Conservation (phyloP, 2,888 invertebrate genomes). For the Cynaeus angustus region DNA sequence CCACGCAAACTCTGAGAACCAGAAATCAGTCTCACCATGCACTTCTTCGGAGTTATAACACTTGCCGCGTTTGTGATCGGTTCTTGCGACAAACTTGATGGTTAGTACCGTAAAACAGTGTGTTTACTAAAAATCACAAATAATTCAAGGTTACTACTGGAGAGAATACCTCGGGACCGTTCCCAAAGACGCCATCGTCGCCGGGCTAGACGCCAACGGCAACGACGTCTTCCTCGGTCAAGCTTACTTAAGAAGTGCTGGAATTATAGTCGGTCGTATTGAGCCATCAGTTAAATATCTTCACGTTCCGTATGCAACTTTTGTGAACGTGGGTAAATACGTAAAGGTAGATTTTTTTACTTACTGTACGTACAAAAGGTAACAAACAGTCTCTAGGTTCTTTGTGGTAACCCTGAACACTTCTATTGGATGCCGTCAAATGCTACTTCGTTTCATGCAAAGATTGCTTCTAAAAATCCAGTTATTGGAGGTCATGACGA, state of each 20-base stretch:
- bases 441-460: neutral
- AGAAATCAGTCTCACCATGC: too few species aligned
- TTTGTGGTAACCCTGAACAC: neutral
- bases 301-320: neutral
- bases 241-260: neutral
- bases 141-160: constrained; percentile 20
- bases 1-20: too few species aligned
- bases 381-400: neutral
- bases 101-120: neutral
- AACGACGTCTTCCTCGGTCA: constrained; percentile 13
- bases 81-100: neutral
- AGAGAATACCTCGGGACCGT: constrained; percentile 6
- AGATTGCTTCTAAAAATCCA: too few species aligned
- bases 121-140: neutral
- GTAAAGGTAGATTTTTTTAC: neutral
- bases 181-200: constrained; percentile 7
- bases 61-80: too few species aligned
- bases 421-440: neutral
- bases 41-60: too few species aligned
- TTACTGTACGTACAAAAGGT: neutral
- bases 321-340: neutral
- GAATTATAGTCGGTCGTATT: neutral
- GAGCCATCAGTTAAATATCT: neutral
- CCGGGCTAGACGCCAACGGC: neutral
- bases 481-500: too few species aligned